Conservation (phyloP, 2,113 vertebrate genomes). For the Serinus canaria region DNA sequence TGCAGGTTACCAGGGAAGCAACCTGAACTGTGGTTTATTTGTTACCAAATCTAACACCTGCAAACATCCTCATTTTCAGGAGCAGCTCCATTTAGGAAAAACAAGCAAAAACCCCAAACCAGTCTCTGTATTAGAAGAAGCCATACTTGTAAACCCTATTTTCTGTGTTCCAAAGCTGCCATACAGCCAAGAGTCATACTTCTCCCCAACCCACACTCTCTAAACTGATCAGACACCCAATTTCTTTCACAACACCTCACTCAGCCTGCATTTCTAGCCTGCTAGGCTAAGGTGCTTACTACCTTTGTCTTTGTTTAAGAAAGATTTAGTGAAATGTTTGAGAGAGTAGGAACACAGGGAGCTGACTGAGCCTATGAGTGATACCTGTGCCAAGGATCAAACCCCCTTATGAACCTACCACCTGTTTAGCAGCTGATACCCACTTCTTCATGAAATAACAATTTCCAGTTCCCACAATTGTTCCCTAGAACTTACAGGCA, state of each 20-base stretch:
- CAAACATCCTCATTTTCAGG: background rate
- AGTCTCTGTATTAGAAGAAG: background rate
- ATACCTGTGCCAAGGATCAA: background rate
- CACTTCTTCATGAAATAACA: background rate
- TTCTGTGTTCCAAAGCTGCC: background rate
- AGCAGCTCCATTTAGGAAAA: background rate
- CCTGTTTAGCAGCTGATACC: background rate
- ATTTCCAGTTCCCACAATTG: background rate
- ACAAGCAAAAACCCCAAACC: background rate
- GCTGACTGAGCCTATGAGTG: background rate
- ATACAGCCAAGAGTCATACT: background rate
- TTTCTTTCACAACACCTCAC: background rate
- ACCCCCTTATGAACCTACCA: background rate
- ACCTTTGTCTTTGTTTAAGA: background rate
- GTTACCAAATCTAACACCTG: background rate
- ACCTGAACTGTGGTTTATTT: background rate
- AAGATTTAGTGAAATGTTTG: background rate
- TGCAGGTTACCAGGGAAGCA: background rate
- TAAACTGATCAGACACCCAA: background rate
- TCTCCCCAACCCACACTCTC: background rate
- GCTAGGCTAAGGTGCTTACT: background rate
- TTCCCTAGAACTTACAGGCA: background rate
- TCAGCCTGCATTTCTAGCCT: background rate
- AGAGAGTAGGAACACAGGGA: background rate
- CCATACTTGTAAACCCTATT: background rate